Percentiles rank a stretch among this genome's conserved stretches.
These are phyloP conservation scores for Circaetus cinerascens DNA, from an alignment of 2,113 vertebrate species.

Conservation along the genomic window DNA sequence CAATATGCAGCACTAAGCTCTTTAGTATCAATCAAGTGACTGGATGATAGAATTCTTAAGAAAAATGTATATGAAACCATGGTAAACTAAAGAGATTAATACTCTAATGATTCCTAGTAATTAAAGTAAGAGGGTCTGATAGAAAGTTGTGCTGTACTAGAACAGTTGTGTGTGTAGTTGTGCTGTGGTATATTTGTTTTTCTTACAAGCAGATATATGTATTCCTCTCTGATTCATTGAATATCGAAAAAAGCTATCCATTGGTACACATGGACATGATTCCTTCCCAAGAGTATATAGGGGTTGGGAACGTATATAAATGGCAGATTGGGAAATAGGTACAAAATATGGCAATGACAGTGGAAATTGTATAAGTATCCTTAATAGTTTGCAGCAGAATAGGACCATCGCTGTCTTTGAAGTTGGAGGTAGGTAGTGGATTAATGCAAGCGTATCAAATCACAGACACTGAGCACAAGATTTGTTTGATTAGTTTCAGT, in stretches of 20 bases:
- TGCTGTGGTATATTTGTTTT: not conserved
- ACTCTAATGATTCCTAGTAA: not conserved
- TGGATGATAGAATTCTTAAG: not conserved
- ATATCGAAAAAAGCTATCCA: not conserved
- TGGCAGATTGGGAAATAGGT: not conserved
- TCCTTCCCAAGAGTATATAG: not conserved
- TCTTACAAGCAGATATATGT: not conserved
- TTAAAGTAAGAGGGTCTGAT: not conserved
- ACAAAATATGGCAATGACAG: not conserved
- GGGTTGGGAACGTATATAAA: not conserved
- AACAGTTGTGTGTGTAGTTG: not conserved
- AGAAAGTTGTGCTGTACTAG: not conserved
- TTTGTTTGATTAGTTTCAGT: not conserved
- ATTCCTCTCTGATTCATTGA: not conserved
- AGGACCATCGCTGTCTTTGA: not conserved
- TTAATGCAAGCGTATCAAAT: not conserved
- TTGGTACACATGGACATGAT: not conserved
- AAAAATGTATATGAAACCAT: not conserved
- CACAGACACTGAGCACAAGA: not conserved
- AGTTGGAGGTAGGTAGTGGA: not conserved
- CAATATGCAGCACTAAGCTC: not conserved
- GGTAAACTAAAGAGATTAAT: not conserved
- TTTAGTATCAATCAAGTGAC: not conserved
- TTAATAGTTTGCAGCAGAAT: not conserved
- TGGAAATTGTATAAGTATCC: not conserved